Conservation (phyloP, 23 tunicate genomes). For the Halocynthia aurantium region DNA sequence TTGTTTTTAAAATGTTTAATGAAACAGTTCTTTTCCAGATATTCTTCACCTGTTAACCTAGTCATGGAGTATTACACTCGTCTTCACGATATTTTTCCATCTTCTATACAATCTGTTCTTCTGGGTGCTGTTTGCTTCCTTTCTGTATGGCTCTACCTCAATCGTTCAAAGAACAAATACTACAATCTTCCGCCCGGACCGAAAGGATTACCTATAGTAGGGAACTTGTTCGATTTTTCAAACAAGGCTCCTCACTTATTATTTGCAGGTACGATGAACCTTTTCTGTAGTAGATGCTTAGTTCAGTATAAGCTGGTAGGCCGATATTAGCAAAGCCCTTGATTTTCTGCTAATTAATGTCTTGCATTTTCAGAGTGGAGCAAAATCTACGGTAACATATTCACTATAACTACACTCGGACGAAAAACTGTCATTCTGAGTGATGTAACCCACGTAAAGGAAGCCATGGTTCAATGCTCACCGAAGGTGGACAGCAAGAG, state of each 20-base stretch:
- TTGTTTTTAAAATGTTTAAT: no score
- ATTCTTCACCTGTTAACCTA: no score
- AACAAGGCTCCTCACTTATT: slow-evolving; percentile 60
- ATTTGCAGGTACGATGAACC: slow-evolving; percentile 38
- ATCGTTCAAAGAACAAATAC: no score
- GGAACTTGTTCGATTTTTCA: slow-evolving; percentile 53
- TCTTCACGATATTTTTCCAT: no score
- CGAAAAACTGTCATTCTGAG: slow-evolving; percentile 64
- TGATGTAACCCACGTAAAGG: slow-evolving; percentile 43
- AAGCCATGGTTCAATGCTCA: slow-evolving; percentile 51
- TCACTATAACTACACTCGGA: slow-evolving; percentile 36
- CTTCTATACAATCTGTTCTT: no score
- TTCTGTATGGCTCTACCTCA: no score
- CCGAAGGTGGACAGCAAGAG: slow-evolving; percentile 73
- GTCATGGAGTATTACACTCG: no score
- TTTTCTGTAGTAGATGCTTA: not conserved
- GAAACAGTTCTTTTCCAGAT: no score
- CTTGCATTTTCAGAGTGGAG: slow-evolving; percentile 51
- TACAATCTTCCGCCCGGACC: slow-evolving; percentile 81
- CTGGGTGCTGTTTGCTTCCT: no score
- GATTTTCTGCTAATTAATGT: not conserved
- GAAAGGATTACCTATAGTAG: slow-evolving; percentile 74
- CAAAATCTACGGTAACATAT: slow-evolving; percentile 50
- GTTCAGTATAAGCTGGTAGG: not conserved
- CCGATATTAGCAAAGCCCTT: not conserved